Conservation (phyloP, 1,140 invertebrate genomes). For the Drosophila watanabei region DNA sequence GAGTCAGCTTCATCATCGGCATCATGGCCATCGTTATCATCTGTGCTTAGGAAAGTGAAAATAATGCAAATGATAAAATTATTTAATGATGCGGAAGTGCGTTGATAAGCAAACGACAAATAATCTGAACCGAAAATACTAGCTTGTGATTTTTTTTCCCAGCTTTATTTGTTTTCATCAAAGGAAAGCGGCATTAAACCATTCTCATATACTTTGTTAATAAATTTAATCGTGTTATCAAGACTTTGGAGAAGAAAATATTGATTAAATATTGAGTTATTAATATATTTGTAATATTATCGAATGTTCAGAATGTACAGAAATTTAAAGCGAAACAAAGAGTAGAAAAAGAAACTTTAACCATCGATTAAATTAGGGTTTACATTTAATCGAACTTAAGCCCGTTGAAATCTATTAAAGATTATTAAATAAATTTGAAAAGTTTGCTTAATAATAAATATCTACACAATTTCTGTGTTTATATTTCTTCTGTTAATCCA, state of each 20-base stretch:
- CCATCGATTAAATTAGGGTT: not conserved
- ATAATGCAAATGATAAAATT: slow-evolving; percentile 83
- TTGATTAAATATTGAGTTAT: not conserved
- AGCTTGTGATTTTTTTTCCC: slow-evolving; percentile 9
- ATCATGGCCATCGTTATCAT: slow-evolving; percentile 22
- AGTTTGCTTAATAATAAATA: not conserved
- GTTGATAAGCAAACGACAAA: slow-evolving; percentile 81
- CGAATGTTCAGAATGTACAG: fast-evolving
- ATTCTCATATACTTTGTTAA: not conserved
- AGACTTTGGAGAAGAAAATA: not conserved
- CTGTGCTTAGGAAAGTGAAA: slow-evolving; percentile 81
- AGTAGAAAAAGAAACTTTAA: not conserved
- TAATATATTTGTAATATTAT: not conserved
- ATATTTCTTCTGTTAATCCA: not conserved
- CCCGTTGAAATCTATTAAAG: not conserved
- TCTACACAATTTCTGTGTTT: not conserved
- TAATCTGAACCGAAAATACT: slow-evolving; percentile 48
- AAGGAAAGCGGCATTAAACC: not conserved
- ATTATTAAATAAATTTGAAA: not conserved
- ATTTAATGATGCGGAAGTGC: slow-evolving; percentile 83
- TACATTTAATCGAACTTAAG: not conserved
- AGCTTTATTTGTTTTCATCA: slow-evolving; percentile 5
- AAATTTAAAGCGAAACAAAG: not conserved
- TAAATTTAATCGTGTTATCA: not conserved
- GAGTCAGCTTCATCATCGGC: slow-evolving; percentile 44